Conservation (phyloP, 2,797 vertebrate species). For the Hirundo rustica region DNA sequence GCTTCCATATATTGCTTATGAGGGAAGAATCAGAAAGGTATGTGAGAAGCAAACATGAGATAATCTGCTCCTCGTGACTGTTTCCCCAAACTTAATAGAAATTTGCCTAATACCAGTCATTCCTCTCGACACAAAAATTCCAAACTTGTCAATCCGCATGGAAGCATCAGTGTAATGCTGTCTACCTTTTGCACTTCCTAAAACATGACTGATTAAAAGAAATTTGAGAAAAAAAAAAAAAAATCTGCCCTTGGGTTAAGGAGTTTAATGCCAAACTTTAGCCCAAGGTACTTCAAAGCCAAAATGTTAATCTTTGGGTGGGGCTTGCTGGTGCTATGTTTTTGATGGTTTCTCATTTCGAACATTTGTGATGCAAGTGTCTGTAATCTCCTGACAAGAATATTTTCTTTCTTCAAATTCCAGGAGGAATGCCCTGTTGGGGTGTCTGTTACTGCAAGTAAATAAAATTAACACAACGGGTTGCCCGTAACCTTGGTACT, state of each 20-base stretch:
- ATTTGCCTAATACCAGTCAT: neutral
- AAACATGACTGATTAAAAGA: neutral
- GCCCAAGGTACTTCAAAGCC: neutral
- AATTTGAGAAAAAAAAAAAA: neutral
- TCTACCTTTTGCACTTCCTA: neutral
- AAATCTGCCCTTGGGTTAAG: neutral
- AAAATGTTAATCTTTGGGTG: neutral
- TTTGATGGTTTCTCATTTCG: neutral
- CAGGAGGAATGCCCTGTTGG: neutral
- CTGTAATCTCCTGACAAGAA: neutral
- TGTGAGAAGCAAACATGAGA: neutral
- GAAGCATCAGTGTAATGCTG: neutral
- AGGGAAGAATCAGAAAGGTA: neutral
- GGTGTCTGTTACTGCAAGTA: neutral
- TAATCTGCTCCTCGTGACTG: neutral
- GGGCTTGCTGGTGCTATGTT: neutral
- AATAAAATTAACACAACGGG: neutral
- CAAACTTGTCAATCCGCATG: neutral
- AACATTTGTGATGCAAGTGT: neutral
- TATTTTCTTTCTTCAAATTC: neutral
- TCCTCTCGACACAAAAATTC: slow-evolving; percentile 1
- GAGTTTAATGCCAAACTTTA: neutral
- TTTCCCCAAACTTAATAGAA: neutral
- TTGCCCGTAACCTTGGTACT: neutral
- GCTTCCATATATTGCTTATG: neutral